These are phyloP conservation scores for Phalloptychus januarius DNA, from an alignment of 2,797 vertebrate genomes.

Conservation along the genomic window DNA sequence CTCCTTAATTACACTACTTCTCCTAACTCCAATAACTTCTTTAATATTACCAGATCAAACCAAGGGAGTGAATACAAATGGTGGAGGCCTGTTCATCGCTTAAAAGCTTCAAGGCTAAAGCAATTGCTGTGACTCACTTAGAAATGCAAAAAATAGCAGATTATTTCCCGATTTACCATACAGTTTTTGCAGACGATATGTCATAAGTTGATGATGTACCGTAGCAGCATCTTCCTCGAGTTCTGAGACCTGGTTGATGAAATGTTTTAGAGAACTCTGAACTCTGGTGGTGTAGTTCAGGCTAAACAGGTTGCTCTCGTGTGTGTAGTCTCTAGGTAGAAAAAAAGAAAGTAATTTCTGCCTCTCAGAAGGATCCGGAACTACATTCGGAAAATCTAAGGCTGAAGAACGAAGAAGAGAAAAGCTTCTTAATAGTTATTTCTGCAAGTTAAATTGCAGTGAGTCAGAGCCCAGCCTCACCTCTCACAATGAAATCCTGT, in stretches of 20 bases:
- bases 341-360: background rate
- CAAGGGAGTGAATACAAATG: background rate
- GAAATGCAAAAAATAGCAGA: background rate
- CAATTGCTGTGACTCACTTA: background rate
- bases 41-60: background rate
- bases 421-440: background rate
- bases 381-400: background rate
- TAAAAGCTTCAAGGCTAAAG: background rate
- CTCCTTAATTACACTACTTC: background rate
- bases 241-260: background rate
- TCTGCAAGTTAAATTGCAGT: background rate
- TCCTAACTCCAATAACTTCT: background rate
- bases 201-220: background rate
- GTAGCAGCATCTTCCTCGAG: background rate
- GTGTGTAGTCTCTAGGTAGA: background rate
- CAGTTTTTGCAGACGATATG: background rate
- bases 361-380: background rate
- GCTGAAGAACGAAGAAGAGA: background rate
- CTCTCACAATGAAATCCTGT: constrained; percentile 27
- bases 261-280: background rate
- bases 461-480: constrained; percentile 3
- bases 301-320: background rate
- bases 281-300: background rate
- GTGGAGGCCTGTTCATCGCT: background rate
- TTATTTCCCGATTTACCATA: background rate